Base-by-base conservation (phyloP, 2,888 invertebrate genomes). In the Liposcelis brunnea region DNA sequence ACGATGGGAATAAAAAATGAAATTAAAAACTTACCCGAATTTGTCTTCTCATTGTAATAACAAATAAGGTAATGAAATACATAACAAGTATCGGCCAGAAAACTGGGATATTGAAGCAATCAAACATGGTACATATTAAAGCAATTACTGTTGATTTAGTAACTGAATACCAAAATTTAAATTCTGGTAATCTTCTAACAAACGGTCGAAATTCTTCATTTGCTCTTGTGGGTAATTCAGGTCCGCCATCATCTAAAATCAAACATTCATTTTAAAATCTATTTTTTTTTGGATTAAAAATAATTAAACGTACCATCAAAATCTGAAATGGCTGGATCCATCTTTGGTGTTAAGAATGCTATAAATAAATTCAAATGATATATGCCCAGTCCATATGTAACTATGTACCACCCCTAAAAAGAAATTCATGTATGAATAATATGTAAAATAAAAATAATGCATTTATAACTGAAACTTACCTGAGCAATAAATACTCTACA, bases 61-160 rank as follows among this genome's bases (percentile, higher is more conserved):
- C 86, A 68, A 97, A 90, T 55, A 99, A 70, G 48, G 95, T 91
- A 61, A 98, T 86, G 69, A 99, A 99, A 70, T 99, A 99, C 86
- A 99, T 90, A 58, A 99, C 94, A 63, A 99, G 75, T 59, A 99
- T 98, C 49, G 98, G 98, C 98, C 98, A 99, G 69, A 99, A 99
- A 58, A 99, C 98, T 61, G 98, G 98, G 64, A 99, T 84, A 72
- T 99, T 94, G 67, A 97, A 93, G 57, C 85, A 82, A 59, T 97
- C 93, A 63, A 98, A 94, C 66, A 94, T 86, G 49, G 98, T 98
- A 68, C 93, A 94, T 54, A 78, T 67, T 59, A 89, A 73, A 36
- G 84, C 93, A 55, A 98, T 73, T 10, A 90, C 54, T 33, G 95
- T 91, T 55, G 95, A 93, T 63, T 93, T 94, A 49, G 86, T 81